These are phyloP conservation scores for Rafetus swinhoei DNA, from an alignment of 2,113 vertebrate genomes.

Conservation along the genomic window DNA sequence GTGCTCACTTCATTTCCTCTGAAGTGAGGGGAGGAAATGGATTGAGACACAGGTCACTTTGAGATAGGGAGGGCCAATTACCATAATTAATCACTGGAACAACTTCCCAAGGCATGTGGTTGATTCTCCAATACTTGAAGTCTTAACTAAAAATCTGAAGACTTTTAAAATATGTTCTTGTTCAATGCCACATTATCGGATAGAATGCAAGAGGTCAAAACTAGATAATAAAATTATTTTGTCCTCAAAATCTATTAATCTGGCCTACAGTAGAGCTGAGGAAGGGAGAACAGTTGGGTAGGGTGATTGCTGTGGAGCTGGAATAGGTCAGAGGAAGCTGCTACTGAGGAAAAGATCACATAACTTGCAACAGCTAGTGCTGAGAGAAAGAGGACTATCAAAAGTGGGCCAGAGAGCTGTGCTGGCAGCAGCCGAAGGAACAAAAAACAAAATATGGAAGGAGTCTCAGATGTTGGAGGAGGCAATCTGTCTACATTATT, in stretches of 20 bases:
- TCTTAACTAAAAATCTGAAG: neutral
- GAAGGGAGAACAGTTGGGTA: too few species aligned
- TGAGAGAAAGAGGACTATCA: neutral
- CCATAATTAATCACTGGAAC: neutral
- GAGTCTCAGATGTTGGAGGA: neutral
- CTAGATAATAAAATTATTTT: neutral
- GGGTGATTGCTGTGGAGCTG: neutral
- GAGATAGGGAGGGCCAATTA: neutral
- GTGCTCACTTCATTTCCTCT: neutral
- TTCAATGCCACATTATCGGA: neutral
- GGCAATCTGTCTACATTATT: neutral
- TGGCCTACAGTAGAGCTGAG: neutral
- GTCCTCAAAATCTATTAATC: neutral
- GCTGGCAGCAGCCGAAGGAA: neutral
- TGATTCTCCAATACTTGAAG: neutral
- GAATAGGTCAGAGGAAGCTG: neutral
- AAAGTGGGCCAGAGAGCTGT: neutral
- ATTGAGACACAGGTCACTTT: neutral
- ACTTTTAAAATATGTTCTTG: neutral
- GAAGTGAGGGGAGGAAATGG: neutral
- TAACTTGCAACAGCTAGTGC: neutral
- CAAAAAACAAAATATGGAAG: neutral
- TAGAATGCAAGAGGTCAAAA: conserved; percentile 5
- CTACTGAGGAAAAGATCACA: neutral
- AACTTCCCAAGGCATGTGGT: neutral